phyloP scores from a whole-genome alignment of 2,888 invertebrate genomes.

The Camponotus fellah region DNA sequence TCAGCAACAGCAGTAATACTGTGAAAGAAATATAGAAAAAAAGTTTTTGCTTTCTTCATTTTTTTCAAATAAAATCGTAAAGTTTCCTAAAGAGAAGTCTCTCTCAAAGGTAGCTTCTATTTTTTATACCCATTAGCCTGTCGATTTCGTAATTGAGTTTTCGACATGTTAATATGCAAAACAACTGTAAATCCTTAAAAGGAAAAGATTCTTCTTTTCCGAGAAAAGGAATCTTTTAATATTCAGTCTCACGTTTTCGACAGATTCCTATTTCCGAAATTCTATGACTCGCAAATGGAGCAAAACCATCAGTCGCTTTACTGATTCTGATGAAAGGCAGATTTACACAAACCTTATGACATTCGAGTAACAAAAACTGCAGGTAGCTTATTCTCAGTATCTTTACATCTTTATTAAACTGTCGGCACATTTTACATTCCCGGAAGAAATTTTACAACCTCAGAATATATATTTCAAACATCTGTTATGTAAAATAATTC shows the following conservation, averaged over 20 bases:
- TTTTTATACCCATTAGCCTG: background rate
- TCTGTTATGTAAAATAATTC: background rate
- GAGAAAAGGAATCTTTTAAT: constrained; percentile 9
- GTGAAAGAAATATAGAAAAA: background rate
- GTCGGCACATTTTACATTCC: background rate
- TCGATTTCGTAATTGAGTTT: background rate
- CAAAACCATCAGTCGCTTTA: constrained; percentile 3
- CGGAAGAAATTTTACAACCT: background rate
- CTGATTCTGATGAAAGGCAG: background rate
- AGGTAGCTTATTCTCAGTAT: background rate
- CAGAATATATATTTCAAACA: background rate
- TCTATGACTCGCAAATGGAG: background rate
- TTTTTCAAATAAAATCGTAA: background rate
- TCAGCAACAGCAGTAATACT: background rate
- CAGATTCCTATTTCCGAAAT: constrained; percentile 1
- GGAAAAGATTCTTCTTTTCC: constrained; percentile 20
- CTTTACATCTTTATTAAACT: background rate
- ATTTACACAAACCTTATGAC: constrained; percentile 26
- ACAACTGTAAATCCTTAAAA: background rate
- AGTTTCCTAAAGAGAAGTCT: background rate
- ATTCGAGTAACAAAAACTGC: background rate
- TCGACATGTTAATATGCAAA: constrained; percentile 14
- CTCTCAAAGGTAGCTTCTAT: background rate
- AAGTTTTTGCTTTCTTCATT: background rate
- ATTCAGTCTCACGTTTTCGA: constrained; percentile 35